Evolutionary conservation across 2,888 invertebrate genomes (phyloP).

Genomic region (Plusia festucae): DNA sequence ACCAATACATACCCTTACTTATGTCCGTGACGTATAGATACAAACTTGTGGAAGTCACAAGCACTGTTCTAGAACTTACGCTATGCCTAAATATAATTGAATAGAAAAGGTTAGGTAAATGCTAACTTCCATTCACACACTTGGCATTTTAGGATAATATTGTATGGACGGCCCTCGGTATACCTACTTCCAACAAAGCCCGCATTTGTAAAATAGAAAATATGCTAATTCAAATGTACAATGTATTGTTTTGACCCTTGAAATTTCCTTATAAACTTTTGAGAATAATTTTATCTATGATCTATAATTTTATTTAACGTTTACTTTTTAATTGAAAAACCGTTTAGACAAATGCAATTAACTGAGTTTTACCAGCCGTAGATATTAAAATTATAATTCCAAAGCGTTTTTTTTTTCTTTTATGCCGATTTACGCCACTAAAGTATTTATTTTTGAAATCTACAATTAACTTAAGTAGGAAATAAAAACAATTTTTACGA

Average conservation of each 20-base stretch:
- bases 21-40: no score
- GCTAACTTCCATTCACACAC: slow-evolving; percentile 59
- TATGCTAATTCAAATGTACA: neutral
- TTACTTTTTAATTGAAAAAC: no score
- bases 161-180: slow-evolving; percentile 41
- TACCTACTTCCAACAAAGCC: slow-evolving; percentile 28
- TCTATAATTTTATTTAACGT: neutral
- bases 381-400: no score
- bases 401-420: no score
- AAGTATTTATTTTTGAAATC: no score
- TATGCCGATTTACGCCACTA: no score
- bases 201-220: neutral
- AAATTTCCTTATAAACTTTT: neutral
- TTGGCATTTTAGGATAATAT: slow-evolving; percentile 71
- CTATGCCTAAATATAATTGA: slow-evolving; percentile 26
- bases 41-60: no score
- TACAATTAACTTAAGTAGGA: no score
- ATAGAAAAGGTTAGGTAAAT: slow-evolving; percentile 61
- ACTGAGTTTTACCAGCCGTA: no score
- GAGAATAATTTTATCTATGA: neutral
- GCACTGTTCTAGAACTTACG: neutral
- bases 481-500: no score
- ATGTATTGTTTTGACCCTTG: neutral
- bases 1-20: no score
- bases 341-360: no score